phyloP scores from a whole-genome alignment of 2,797 vertebrate species.

The Euphonia xanthogaster region DNA sequence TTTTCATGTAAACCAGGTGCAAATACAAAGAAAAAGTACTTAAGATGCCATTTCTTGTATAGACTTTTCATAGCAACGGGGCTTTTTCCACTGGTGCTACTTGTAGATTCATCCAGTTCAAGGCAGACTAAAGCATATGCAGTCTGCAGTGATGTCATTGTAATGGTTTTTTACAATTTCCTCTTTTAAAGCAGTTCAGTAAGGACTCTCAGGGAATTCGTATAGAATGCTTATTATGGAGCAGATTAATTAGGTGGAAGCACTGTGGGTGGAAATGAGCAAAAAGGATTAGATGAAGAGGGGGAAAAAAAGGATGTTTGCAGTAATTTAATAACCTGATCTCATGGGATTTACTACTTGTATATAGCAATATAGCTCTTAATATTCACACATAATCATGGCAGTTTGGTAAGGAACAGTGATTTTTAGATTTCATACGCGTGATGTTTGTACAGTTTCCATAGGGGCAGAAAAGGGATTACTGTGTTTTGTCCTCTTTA shows the following conservation, averaged over 20 bases:
- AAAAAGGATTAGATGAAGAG: conserved; percentile 1
- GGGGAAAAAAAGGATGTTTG: not conserved
- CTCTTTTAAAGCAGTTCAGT: not conserved
- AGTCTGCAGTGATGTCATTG: not conserved
- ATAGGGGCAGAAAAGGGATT: not conserved
- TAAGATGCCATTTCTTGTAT: not conserved
- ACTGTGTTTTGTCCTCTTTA: not conserved
- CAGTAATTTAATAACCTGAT: not conserved
- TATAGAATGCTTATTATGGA: not conserved
- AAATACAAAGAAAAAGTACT: not conserved
- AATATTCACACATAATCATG: not conserved
- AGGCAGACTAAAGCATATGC: not conserved
- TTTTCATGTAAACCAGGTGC: not conserved
- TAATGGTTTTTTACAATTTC: not conserved
- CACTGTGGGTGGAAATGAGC: not conserved
- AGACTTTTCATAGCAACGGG: not conserved
- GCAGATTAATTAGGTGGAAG: not conserved
- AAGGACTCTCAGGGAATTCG: not conserved
- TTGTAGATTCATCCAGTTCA: not conserved
- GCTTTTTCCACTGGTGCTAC: not conserved
- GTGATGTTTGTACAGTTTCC: not conserved
- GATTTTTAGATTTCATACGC: not conserved
- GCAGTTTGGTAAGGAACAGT: not conserved
- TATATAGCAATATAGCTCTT: not conserved
- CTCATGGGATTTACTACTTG: not conserved